phyloP scores from a whole-genome alignment of 2,888 invertebrate species.

The Cryptus armator region DNA sequence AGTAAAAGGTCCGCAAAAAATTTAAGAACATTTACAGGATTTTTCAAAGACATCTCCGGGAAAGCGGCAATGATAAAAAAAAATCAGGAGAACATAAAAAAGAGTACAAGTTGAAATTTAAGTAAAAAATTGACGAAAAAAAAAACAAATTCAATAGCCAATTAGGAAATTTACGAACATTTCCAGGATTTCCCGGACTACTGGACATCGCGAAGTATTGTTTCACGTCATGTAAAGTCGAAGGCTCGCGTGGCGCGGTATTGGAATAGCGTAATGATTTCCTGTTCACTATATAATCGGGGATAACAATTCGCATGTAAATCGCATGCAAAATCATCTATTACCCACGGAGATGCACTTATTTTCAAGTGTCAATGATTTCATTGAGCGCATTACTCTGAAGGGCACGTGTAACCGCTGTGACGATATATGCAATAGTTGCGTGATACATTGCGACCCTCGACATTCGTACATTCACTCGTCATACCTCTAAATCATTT shows the following conservation, averaged over 20 bases:
- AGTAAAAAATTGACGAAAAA: no score
- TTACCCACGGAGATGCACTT: slow-evolving; percentile 59
- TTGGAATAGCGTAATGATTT: neutral
- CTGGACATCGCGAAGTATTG: neutral
- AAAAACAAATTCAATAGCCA: no score
- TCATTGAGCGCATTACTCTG: slow-evolving; percentile 69
- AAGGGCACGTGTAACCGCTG: slow-evolving; percentile 66
- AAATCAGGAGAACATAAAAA: no score
- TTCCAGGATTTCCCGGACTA: no score
- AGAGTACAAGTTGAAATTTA: no score
- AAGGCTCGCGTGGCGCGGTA: neutral
- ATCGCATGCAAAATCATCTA: slow-evolving; percentile 45
- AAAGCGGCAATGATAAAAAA: no score
- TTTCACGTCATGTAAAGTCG: neutral
- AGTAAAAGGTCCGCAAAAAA: no score
- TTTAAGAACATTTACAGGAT: no score
- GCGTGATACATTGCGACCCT: slow-evolving; percentile 40
- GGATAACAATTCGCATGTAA: neutral
- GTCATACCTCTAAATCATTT: slow-evolving; percentile 22
- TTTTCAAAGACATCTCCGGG: no score
- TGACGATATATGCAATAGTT: slow-evolving; percentile 44
- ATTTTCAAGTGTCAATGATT: slow-evolving; percentile 70
- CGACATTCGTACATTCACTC: slow-evolving; percentile 18
- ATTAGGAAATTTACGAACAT: no score
- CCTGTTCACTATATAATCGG: slow-evolving; percentile 21